Base-by-base conservation (phyloP, 1,140 invertebrate species). In the Eupeodes corollae region DNA sequence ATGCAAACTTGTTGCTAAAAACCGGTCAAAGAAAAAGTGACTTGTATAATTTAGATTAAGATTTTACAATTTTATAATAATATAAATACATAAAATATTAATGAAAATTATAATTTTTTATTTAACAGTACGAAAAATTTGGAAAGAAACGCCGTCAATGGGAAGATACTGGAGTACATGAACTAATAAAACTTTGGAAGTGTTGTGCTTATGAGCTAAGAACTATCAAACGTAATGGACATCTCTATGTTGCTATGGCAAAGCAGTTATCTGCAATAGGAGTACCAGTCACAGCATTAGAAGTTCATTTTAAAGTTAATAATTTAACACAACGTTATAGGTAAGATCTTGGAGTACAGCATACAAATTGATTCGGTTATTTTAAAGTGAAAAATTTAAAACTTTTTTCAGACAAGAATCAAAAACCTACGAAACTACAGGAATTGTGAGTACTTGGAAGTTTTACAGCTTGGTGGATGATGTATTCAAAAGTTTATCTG, bases 71-170 rank as follows among this genome's bases (percentile, higher is more conserved):
- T n/a, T n/a, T n/a, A n/a, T n/a, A n/a, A n/a, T n/a, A n/a, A n/a
- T n/a, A n/a, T n/a, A n/a, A n/a, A n/a, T n/a, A n/a, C n/a, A n/a
- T n/a, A n/a, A n/a, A n/a, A n/a, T n/a, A n/a, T n/a, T n/a, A n/a
- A n/a, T n/a, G n/a, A n/a, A n/a, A n/a, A n/a, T n/a, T n/a, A 12
- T 41, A 41, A 9, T 10, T 41, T 41, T 16, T 15, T 18, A 9
- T n/a, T 42, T 16, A 5, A 12, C 30, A 66, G 62, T 66, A 66
- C 65, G 63, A 66, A 66, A 66, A 66, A 65, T 66, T 66, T 58
- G 65, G 65, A 46, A 65, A 66, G 63, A 66, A 66, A 57, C 59
- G 63, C 50, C 60, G 63, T 63, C 62, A 65, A 65, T 66, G 63
- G 63, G 63, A 66, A 60, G 63, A 66, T 62, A 65, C 56, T 63